These are phyloP conservation scores for Limulus polyphemus DNA, from an alignment of 2,888 invertebrate species.

Conservation along the genomic window DNA sequence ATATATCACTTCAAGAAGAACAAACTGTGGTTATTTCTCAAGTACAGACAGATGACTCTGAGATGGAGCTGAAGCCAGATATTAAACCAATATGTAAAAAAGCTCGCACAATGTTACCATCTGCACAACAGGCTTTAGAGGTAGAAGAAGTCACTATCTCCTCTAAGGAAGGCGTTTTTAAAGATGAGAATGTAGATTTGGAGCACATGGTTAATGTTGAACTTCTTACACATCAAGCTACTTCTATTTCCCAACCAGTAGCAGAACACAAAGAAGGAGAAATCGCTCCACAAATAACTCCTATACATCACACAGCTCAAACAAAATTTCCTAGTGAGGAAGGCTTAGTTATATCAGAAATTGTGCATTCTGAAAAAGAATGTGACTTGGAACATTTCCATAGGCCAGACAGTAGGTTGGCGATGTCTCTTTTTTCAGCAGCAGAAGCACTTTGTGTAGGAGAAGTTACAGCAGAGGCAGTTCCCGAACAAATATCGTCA, in stretches of 20 bases:
- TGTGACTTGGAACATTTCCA: constrained; percentile 8
- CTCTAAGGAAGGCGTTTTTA: constrained; percentile 13
- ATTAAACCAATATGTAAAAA: constrained; percentile 11
- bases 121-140: constrained; percentile 9
- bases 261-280: constrained; percentile 17
- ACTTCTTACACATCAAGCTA: constrained; percentile 15
- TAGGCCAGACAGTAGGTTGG: constrained; percentile 13
- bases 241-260: constrained; percentile 15
- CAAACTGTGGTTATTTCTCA: constrained; percentile 25
- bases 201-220: constrained; percentile 9
- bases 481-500: constrained; percentile 9
- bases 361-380: constrained; percentile 18
- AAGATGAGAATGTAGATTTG: neutral
- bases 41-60: constrained; percentile 14
- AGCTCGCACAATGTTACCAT: constrained; percentile 6
- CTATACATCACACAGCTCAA: constrained; percentile 6
- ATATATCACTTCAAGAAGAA: constrained; percentile 19
- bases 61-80: constrained; percentile 9
- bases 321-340: constrained; percentile 9
- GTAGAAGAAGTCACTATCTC: constrained; percentile 17
- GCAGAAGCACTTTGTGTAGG: constrained; percentile 18
- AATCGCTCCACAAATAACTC: constrained; percentile 6
- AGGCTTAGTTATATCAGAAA: constrained; percentile 18
- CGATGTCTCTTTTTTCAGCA: constrained; percentile 12
- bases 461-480: constrained; percentile 16